Evolutionary conservation across 2,888 invertebrate species (phyloP), one percentile per base, ranked within the genome.

Genomic region (Ichneumoninae sp.): DNA sequence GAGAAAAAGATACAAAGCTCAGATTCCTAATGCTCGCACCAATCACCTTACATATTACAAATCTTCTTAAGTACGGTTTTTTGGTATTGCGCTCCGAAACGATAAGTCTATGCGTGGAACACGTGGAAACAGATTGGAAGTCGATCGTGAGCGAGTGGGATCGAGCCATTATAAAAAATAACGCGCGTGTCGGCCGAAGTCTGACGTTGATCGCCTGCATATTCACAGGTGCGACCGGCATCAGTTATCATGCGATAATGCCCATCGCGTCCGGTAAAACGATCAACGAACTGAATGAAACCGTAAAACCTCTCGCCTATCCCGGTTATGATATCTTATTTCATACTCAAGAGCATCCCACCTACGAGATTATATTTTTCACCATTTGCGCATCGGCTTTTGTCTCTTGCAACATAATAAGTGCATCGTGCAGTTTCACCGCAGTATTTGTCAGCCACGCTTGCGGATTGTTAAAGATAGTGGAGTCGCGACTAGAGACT

Each of bases 391-490:
- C 86, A 0, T 78, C 71, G 16, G 84, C 79, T 2, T 10, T 85
- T 16, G 47, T 52, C 1, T 52, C 47, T 3, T 83, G 44, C 8
- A 86, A 36, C 19, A 83, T 87, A 2, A 80, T 84, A 0, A 83
- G 75, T 7, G 82, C 82, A 3, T 82, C 71, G 1, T 88, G 83
- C 52, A 52, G 52, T n/a, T 52, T 52, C n/a, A 52, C n/a, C 6
- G 52, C 19, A 0, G 52, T 16, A n/a, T 52, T 52, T 7, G 52
- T 52, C 19, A n/a, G 52, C 16, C 52, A 52, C 52, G 52, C 52
- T 8, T 88, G 86, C 4, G 89, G 89, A 0, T 89, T 88, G 66
- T 82, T 87, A 6, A 65, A 88, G 33, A 83, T 89, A 26, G 71
- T 87, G 7, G 60, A 82, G 13, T 33, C 54, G 4, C 22, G 68